Base-by-base conservation (phyloP, 1,140 invertebrate species). In the Pogonomyrmex californicus region DNA sequence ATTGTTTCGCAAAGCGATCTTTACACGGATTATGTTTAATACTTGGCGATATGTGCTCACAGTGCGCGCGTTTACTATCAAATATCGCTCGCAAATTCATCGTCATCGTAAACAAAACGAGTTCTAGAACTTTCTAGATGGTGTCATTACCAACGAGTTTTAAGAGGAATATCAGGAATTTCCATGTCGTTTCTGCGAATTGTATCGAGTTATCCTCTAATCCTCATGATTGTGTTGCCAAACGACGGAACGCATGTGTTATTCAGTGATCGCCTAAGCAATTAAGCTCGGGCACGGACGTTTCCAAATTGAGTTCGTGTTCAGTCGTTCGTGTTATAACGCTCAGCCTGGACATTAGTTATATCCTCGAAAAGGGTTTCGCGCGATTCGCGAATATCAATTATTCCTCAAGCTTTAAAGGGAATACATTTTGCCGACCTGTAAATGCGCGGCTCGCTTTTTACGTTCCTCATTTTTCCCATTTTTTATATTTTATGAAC, bases 261-360 rank as follows among this genome's bases (percentile, higher is more conserved):
- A 88, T 88, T 88, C 86, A 88, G 87, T 88, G 87, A 88, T 88
- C 87, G 70, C 87, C 87, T 88, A 87, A 88, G 86, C 86, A 88
- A 88, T 88, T 88, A 88, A 85, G 87, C 76, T 79, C 49, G 49
- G 68, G 82, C 60, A 76, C 44, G 82, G 47, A 87, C 82, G 81
- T 86, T 87, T 76, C 86, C 87, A 62, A 85, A 85, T 85, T 77
- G 82, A 85, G 82, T 78, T 78, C 73, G 60, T 78, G 75, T 66
- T 78, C 82, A 47, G 58, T 85, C 73, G 82, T 77, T 85, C 82
- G 58, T 85, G 71, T 76, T 65, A 85, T 85, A 85, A 85, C 73
- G 82, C 58, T 85, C 82, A 65, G 58, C 17, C 47, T 78, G 79
- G 79, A 83, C 79, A 83, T 83, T 83, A 83, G 79, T 83, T 83